Conservation (phyloP, 2,113 vertebrate genomes). For the Redunca redunca region DNA sequence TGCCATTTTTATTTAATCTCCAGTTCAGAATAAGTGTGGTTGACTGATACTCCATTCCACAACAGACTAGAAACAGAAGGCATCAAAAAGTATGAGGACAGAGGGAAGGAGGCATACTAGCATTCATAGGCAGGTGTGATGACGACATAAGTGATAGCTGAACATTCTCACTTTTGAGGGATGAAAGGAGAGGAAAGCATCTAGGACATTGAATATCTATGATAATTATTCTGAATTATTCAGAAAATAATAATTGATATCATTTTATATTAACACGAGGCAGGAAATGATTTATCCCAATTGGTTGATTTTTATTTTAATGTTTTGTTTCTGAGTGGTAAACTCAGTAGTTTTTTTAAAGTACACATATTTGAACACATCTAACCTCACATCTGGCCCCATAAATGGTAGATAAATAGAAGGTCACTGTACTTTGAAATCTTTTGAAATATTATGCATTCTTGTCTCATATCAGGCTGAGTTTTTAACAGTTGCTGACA, state of each 20-base stretch:
- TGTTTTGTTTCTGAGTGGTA: neutral
- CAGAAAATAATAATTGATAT: neutral
- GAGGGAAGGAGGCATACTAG: neutral
- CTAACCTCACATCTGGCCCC: neutral
- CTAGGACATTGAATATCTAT: neutral
- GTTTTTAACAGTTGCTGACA: constrained; percentile 26
- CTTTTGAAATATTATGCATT: constrained; percentile 1
- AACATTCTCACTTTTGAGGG: neutral
- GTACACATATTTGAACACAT: neutral
- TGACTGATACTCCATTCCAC: neutral
- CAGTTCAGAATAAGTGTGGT: neutral
- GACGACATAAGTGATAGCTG: neutral
- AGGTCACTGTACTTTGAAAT: constrained; percentile 7
- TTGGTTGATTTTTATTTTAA: constrained; percentile 2
- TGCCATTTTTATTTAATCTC: neutral
- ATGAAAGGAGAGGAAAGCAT: neutral
- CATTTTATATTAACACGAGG: neutral
- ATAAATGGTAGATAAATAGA: neutral
- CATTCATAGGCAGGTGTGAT: neutral
- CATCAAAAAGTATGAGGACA: neutral
- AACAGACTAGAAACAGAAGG: neutral
- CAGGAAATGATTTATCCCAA: constrained; percentile 14
- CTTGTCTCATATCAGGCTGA: constrained; percentile 8
- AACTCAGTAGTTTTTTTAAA: constrained; percentile 29
- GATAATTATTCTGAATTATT: neutral